A percentile compares a stretch with the other conserved stretches of the same genome.
Conservation (phyloP, 2,797 vertebrate genomes). For the Brachyalestes nurse region DNA sequence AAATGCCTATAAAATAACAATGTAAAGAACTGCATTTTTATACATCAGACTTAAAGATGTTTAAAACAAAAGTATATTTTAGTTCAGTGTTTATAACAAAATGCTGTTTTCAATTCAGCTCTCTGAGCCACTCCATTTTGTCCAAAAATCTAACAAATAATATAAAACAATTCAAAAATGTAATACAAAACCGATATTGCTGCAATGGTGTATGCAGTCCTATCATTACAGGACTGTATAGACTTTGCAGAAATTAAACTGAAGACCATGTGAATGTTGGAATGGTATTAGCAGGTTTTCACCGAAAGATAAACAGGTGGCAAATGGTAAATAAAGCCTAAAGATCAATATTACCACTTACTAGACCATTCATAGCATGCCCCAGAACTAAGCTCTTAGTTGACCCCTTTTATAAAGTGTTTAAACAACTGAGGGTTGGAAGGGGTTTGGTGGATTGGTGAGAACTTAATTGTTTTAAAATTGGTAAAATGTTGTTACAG, state of each 20-base stretch:
- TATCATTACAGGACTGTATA: background rate
- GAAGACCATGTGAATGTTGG: background rate
- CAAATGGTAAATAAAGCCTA: background rate
- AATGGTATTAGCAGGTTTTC: background rate
- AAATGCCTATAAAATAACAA: constrained; percentile 3
- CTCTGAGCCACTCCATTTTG: background rate
- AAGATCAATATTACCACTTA: background rate
- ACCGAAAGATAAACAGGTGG: background rate
- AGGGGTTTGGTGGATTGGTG: background rate
- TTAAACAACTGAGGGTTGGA: background rate
- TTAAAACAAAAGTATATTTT: constrained; percentile 19
- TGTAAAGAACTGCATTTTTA: background rate
- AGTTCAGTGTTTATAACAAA: constrained; percentile 25
- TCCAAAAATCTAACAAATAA: background rate
- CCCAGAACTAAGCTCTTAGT: background rate
- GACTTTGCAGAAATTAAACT: constrained; percentile 9
- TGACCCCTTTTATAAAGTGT: constrained; percentile 17
- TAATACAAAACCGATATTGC: background rate
- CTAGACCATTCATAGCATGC: background rate
- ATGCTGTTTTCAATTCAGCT: background rate
- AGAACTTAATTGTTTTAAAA: background rate
- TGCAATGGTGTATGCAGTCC: background rate
- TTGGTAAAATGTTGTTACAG: background rate
- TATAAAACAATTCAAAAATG: constrained; percentile 1
- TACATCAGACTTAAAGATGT: background rate